These are phyloP conservation scores for Labroides dimidiatus DNA, from an alignment of 2,797 vertebrate genomes.

Conservation along the genomic window DNA sequence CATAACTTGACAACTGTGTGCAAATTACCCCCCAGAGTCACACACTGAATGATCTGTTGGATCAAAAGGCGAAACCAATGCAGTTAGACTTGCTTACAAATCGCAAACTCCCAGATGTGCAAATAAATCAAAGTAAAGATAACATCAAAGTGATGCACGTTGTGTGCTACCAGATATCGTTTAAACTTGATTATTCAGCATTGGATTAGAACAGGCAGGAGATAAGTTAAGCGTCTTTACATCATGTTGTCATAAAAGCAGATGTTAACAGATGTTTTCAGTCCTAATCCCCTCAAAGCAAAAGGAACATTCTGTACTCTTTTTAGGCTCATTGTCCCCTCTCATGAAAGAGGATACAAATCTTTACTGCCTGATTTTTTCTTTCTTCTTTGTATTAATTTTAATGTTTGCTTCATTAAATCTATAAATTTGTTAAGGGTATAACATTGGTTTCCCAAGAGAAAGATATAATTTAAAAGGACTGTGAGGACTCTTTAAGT, in stretches of 20 bases:
- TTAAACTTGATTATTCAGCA: conserved; percentile 53
- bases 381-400: too few relatives aligned
- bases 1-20: conserved; percentile 15
- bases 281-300: not conserved
- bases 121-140: conserved; percentile 75
- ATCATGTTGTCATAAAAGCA: conserved; percentile 24
- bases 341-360: not conserved
- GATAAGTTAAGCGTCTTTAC: conserved; percentile 18
- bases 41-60: conserved; percentile 56
- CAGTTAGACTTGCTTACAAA: conserved; percentile 58
- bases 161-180: conserved; percentile 35
- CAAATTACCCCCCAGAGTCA: conserved; percentile 40
- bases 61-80: conserved; percentile 51
- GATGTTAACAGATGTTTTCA: conserved; percentile 17
- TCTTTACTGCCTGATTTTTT: not conserved
- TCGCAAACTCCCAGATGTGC: conserved; percentile 47
- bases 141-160: conserved; percentile 61
- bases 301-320: conserved; percentile 19
- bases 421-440: too few relatives aligned
- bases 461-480: too few relatives aligned
- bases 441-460: too few relatives aligned
- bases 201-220: conserved; percentile 40
- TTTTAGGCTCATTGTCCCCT: not conserved
- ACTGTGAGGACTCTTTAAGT: too few relatives aligned
- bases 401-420: too few relatives aligned